phyloP scores from a whole-genome alignment of 1,140 invertebrate genomes.

The Octopus bimaculoides region DNA sequence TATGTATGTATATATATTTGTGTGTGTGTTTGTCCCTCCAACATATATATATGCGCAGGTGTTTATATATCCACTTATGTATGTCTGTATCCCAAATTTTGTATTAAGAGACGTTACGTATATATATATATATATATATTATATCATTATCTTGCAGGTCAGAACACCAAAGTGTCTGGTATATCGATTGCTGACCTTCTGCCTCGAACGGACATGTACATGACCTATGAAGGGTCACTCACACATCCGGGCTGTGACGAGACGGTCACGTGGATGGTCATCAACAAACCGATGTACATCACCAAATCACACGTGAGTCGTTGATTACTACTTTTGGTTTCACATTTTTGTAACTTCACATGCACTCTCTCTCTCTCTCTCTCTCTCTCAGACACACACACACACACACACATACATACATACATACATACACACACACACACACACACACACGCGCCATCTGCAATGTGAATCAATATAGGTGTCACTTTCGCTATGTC shows the following conservation, averaged over 20 bases:
- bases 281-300: conserved; percentile 55
- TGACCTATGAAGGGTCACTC: conserved; percentile 57
- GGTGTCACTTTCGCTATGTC: too few species aligned
- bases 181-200: conserved; percentile 38
- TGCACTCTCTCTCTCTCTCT: too few species aligned
- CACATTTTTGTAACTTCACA: too few species aligned
- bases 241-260: conserved; percentile 54
- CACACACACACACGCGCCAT: neutral
- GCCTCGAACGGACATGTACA: conserved; percentile 45
- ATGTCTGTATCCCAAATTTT: too few species aligned
- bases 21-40: too few species aligned
- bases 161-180: conserved; percentile 28
- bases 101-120: too few species aligned
- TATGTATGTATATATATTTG: too few species aligned
- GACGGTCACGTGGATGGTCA: conserved; percentile 56
- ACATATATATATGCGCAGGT: too few species aligned
- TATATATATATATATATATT: too few species aligned
- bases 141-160: conserved; percentile 23
- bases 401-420: conserved; percentile 27
- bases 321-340: too few species aligned
- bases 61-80: too few species aligned
- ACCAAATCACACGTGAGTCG: conserved; percentile 50
- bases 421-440: conserved; percentile 19
- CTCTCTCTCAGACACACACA: conserved; percentile 23
- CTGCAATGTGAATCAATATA: too few species aligned